phyloP scores from a whole-genome alignment of 2,888 invertebrate genomes.

The Catocala sponsa region DNA sequence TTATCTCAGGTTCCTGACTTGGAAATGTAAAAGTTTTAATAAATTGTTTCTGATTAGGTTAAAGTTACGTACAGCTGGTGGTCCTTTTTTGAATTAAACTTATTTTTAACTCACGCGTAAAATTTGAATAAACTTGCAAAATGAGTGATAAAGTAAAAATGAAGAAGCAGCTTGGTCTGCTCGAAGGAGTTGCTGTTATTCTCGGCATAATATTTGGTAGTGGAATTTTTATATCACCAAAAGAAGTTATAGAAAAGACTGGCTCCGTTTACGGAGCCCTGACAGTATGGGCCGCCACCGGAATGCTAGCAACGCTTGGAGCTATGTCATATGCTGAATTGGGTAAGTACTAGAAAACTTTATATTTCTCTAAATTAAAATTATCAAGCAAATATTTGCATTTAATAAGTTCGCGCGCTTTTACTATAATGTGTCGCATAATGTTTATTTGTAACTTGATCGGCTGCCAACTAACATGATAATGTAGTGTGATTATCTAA shows the following conservation, averaged over 20 bases:
- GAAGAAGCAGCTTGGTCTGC: constrained; percentile 95
- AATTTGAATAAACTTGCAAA: constrained; percentile 27
- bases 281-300: constrained; percentile 96
- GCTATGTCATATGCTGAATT: constrained; percentile 99
- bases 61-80: constrained; percentile 6
- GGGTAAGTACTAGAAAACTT: constrained; percentile 81
- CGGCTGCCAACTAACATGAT: background rate
- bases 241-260: constrained; percentile 96
- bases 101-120: background rate
- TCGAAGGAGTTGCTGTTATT: constrained; percentile 98
- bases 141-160: constrained; percentile 90
- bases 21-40: constrained; percentile 57
- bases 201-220: constrained; percentile 98
- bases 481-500: too few relatives aligned
- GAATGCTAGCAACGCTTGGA: constrained; percentile 96
- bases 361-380: too few relatives aligned
- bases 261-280: constrained; percentile 96
- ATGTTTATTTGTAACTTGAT: background rate
- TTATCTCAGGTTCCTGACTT: background rate
- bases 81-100: constrained; percentile 1
- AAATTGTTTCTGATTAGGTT: constrained; percentile 36
- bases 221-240: constrained; percentile 98
- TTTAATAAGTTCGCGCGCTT: too few relatives aligned
- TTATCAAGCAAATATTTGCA: too few relatives aligned
- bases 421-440: background rate